phyloP scores from a whole-genome alignment of 2,113 vertebrate species.

The Planiliza haematocheilus region DNA sequence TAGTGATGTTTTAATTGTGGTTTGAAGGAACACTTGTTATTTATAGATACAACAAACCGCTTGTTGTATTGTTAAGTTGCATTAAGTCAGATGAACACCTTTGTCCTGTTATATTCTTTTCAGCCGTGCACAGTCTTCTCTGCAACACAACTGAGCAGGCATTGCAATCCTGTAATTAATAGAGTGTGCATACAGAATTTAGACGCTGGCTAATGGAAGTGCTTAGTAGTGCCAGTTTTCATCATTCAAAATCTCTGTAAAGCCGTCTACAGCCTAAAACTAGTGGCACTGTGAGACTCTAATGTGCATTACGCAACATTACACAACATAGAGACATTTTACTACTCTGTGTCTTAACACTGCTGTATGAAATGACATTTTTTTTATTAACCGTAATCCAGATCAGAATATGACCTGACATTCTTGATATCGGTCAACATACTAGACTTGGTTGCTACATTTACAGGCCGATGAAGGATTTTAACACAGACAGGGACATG shows the following conservation, averaged over 20 bases:
- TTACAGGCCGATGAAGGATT: no score
- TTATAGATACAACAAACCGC: conserved; percentile 36
- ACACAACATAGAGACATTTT: conserved; percentile 11
- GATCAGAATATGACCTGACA: no score
- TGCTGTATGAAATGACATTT: no score
- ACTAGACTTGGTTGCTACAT: no score
- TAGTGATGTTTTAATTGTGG: conserved; percentile 33
- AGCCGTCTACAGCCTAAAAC: conserved; percentile 16
- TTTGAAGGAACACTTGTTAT: conserved; percentile 43
- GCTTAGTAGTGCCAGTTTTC: conserved; percentile 53
- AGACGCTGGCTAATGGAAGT: conserved; percentile 54
- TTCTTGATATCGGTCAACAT: no score
- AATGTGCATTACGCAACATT: conserved; percentile 25
- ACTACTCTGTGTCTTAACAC: neutral
- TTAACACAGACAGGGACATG: no score
- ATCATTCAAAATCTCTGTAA: conserved; percentile 39
- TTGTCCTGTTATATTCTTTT: conserved; percentile 33
- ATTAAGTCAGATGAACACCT: conserved; percentile 19
- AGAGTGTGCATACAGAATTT: conserved; percentile 47
- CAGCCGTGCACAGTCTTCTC: conserved; percentile 38
- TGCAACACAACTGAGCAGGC: conserved; percentile 40
- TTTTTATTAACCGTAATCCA: no score
- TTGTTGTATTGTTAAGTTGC: conserved; percentile 21
- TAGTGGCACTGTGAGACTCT: conserved; percentile 12
- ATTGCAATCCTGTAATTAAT: conserved; percentile 58